phyloP scores from a whole-genome alignment of 2,113 vertebrate genomes.

The Phylloscopus trochilus region DNA sequence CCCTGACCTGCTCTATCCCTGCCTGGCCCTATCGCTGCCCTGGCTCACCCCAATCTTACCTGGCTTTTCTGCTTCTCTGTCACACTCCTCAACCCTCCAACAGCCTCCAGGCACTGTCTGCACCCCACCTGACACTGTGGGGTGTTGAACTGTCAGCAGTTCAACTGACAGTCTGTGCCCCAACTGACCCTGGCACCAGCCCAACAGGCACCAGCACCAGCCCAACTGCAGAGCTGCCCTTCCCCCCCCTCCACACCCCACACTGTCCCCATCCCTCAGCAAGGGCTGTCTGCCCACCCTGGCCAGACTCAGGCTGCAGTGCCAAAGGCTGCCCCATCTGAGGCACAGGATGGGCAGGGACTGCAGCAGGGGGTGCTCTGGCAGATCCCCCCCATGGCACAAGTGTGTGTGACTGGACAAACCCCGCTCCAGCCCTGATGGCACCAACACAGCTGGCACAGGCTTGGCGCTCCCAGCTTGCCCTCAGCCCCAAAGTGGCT shows the following conservation, averaged over 20 bases:
- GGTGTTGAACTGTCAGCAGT: no score
- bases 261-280: not conserved
- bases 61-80: not conserved
- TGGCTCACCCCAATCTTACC: not conserved
- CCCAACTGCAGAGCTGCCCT: not conserved
- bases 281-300: not conserved
- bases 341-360: not conserved
- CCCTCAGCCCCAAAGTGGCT: not conserved
- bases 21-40: fast-evolving
- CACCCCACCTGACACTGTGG: not conserved
- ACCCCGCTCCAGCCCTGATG: not conserved
- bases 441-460: not conserved
- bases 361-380: not conserved
- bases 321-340: not conserved
- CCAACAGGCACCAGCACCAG: not conserved
- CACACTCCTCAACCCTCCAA: fast-evolving
- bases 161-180: not conserved
- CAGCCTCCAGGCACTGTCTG: not conserved
- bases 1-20: not conserved
- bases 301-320: not conserved
- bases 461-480: fast-evolving
- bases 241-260: no score
- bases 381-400: not conserved
- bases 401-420: no score
- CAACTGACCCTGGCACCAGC: not conserved